Base-by-base conservation (phyloP, 1,140 invertebrate genomes). In the Oscheius sp. region DNA sequence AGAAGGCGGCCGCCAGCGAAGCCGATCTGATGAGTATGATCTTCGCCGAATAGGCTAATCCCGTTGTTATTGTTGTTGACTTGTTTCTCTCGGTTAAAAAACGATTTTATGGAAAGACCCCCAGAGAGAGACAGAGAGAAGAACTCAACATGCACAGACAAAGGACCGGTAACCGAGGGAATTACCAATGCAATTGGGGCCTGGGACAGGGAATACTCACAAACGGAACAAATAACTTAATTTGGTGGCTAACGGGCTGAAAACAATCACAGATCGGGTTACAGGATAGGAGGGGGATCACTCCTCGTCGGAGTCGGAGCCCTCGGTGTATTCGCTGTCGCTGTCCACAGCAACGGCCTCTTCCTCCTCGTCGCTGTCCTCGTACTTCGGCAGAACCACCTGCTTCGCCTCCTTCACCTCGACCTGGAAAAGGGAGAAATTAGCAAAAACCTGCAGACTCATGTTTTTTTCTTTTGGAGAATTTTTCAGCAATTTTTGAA, bases 391-490 rank as follows among this genome's bases (percentile, higher is more conserved):
- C 18, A 73, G 62, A 35, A 71, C 79, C 0, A 73, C 76, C 23
- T 49, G 63, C 34, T 72, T 67, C 7, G 76, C 78, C 46, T 79
- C 79, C 34, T 67, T 74, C 31, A 77, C 79, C 23, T 73, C 67
- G 18, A 78, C 52, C 64, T 71, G 66, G 18, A 77, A 66, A 1
- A 28, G 28, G 49, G 7, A 20, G 7, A n/a, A n/a, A 55, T 7
- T 13, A 20, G 49, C 28, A 23, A 55, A 23, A 55, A 58, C 35
- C 45, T 10, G 20, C n/a, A 46, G n/a, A n/a, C n/a, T n/a, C n/a
- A n/a, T n/a, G n/a, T n/a, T n/a, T n/a, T n/a, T n/a, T n/a, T n/a
- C n/a, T n/a, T n/a, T n/a, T n/a, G n/a, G n/a, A n/a, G n/a, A n/a
- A n/a, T n/a, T n/a, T n/a, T n/a, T n/a, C n/a, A n/a, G n/a, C n/a